Percentiles rank a stretch among this genome's conserved stretches.
phyloP scores from a whole-genome alignment of 2,888 invertebrate genomes.

The Sympetrum striolatum region DNA sequence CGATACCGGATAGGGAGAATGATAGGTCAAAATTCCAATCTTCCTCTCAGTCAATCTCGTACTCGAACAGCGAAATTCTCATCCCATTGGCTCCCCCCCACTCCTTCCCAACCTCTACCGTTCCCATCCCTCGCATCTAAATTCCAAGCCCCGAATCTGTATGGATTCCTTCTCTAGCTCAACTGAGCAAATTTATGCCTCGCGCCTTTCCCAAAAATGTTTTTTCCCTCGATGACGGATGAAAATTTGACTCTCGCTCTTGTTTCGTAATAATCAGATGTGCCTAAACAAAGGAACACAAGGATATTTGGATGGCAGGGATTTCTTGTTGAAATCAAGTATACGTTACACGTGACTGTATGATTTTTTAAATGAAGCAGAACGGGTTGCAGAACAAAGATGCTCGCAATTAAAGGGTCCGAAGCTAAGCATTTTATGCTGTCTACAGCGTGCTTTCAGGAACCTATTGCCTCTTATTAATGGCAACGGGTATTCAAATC shows the following conservation, averaged over 20 bases:
- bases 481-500: too few species aligned
- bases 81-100: not conserved
- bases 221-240: not conserved
- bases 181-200: not conserved
- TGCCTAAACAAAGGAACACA: not conserved
- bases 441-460: too few species aligned
- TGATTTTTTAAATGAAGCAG: too few species aligned
- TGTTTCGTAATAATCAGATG: not conserved
- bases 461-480: too few species aligned
- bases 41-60: not conserved
- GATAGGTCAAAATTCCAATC: not conserved
- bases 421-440: too few species aligned
- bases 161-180: not conserved
- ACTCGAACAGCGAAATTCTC: not conserved
- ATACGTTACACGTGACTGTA: too few species aligned
- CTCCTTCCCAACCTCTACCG: not conserved
- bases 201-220: not conserved
- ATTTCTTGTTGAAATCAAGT: too few species aligned
- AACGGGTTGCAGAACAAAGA: too few species aligned
- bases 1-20: not conserved
- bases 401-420: too few species aligned
- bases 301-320: not conserved
- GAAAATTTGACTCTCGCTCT: not conserved
- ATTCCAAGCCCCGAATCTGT: not conserved
- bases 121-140: not conserved